These are phyloP conservation scores for Blastomussa wellsi DNA, from an alignment of 92 coral and sea anemone species.

Conservation along the genomic window DNA sequence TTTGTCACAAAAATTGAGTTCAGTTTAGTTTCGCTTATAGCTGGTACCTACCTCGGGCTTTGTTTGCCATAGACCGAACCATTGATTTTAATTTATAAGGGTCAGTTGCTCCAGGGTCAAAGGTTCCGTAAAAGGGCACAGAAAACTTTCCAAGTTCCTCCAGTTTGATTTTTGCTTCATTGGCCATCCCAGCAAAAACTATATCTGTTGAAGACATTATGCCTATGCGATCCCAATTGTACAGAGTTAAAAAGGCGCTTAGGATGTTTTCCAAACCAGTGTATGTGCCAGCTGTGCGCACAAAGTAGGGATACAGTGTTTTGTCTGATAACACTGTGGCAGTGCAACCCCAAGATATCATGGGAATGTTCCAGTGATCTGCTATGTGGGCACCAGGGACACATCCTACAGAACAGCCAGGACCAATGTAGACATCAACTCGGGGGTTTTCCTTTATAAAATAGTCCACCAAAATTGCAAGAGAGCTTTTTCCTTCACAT, in stretches of 20 bases:
- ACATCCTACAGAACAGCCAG: constrained; percentile 77
- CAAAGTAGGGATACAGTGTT: constrained; percentile 64
- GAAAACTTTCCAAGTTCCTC: constrained; percentile 35
- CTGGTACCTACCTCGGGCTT: constrained; percentile 64
- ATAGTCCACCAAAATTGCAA: constrained; percentile 56
- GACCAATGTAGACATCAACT: constrained; percentile 79
- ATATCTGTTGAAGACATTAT: constrained; percentile 62
- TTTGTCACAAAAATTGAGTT: neutral
- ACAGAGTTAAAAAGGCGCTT: constrained; percentile 18
- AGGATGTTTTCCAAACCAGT: constrained; percentile 45
- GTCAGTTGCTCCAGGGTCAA: constrained; percentile 47
- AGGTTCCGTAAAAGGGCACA: constrained; percentile 73
- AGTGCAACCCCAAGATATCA: constrained; percentile 85
- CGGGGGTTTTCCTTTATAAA: constrained; percentile 46
- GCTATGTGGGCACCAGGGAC: constrained; percentile 70
- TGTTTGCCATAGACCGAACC: constrained; percentile 53
- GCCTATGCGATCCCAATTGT: constrained; percentile 67
- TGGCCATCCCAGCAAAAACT: constrained; percentile 46
- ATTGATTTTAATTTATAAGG: constrained; percentile 47
- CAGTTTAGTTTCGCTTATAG: neutral
- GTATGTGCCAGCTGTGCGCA: constrained; percentile 74
- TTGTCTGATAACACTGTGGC: constrained; percentile 64
- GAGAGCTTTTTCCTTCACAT: constrained; percentile 52
- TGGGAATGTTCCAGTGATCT: constrained; percentile 67
- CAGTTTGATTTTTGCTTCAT: constrained; percentile 44